Percentiles rank a stretch among this genome's conserved stretches.
These are phyloP conservation scores for Minunthozetes semirufus DNA, from an alignment of 2,888 invertebrate genomes.

Conservation along the genomic window DNA sequence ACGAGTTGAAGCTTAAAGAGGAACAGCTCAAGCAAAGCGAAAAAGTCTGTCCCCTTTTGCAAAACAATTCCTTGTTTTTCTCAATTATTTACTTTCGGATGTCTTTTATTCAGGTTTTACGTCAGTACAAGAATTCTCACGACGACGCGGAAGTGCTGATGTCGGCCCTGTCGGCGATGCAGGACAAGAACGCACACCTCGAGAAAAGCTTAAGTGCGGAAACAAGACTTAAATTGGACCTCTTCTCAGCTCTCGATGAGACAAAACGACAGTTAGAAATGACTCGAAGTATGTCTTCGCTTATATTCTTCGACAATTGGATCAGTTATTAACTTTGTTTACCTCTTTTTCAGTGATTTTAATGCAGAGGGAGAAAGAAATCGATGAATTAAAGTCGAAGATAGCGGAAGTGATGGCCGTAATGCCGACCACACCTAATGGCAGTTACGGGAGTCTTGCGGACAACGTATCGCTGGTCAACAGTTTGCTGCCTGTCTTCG, in stretches of 20 bases:
- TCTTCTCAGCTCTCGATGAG: conserved; percentile 93
- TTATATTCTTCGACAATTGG: too few species aligned
- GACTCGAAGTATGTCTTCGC: conserved; percentile 60
- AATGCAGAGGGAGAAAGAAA: conserved; percentile 78
- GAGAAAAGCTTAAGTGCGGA: conserved; percentile 92
- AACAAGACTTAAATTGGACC: conserved; percentile 93
- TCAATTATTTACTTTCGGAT: background rate
- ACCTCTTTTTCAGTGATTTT: conserved; percentile 60
- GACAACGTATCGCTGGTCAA: conserved; percentile 5
- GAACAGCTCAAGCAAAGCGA: conserved; percentile 58
- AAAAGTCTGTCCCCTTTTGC: conserved; percentile 53
- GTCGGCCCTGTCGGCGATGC: conserved; percentile 70
- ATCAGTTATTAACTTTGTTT: background rate
- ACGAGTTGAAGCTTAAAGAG: conserved; percentile 59
- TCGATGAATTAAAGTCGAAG: conserved; percentile 79
- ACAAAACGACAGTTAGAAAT: conserved; percentile 83
- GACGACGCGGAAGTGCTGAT: conserved; percentile 68
- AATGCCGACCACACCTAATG: conserved; percentile 57
- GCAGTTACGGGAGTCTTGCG: conserved; percentile 4
- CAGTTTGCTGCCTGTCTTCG: conserved; percentile 14
- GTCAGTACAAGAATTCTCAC: conserved; percentile 58
- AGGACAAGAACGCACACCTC: conserved; percentile 83
- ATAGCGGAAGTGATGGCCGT: conserved; percentile 89
- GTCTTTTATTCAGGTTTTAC: background rate
- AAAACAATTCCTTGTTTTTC: background rate